Percentiles rank a stretch among this genome's conserved stretches.
Evolutionary conservation across 2,888 invertebrate genomes (phyloP).

Genomic region (Drosophila anceps): DNA sequence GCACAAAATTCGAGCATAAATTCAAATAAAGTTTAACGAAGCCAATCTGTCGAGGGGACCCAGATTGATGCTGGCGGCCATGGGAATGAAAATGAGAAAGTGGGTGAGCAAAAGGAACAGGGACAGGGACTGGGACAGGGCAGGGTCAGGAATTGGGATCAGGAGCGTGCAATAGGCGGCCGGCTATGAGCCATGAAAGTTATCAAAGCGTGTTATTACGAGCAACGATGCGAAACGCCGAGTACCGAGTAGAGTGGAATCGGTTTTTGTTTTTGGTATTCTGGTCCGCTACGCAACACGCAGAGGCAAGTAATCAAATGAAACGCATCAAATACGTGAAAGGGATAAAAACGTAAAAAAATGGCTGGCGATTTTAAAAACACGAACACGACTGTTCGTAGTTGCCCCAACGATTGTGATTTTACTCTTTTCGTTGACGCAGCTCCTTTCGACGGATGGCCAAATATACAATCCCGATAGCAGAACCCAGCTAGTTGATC

Average conservation of each 20-base stretch:
- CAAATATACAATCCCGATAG: constrained; percentile 19
- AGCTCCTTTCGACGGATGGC: constrained; percentile 40
- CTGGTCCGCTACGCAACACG: constrained; percentile 44
- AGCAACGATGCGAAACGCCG: constrained; percentile 71
- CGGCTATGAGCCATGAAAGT: constrained; percentile 83
- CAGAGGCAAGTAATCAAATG: constrained; percentile 77
- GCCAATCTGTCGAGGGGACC: constrained; percentile 64
- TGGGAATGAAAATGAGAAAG: constrained; percentile 23
- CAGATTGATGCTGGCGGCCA: constrained; percentile 37
- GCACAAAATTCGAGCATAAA: constrained; percentile 65
- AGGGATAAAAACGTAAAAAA: constrained; percentile 70
- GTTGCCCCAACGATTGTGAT: constrained; percentile 15
- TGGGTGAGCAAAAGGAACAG: constrained; percentile 4
- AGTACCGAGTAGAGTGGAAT: constrained; percentile 44
- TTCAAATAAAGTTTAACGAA: constrained; percentile 81
- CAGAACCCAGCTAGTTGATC: constrained; percentile 26
- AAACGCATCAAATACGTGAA: constrained; percentile 77
- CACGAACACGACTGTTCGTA: constrained; percentile 39
- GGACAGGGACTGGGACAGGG: constrained; percentile 14
- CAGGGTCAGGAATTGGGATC: constrained; percentile 28
- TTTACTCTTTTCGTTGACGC: constrained; percentile 52
- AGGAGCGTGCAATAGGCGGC: constrained; percentile 75
- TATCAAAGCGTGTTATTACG: constrained; percentile 85
- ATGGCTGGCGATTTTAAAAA: constrained; percentile 69
- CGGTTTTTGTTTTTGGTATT: constrained; percentile 53